These are phyloP conservation scores for Buceros bicornis DNA, from an alignment of 2,797 vertebrate species.

Conservation along the genomic window DNA sequence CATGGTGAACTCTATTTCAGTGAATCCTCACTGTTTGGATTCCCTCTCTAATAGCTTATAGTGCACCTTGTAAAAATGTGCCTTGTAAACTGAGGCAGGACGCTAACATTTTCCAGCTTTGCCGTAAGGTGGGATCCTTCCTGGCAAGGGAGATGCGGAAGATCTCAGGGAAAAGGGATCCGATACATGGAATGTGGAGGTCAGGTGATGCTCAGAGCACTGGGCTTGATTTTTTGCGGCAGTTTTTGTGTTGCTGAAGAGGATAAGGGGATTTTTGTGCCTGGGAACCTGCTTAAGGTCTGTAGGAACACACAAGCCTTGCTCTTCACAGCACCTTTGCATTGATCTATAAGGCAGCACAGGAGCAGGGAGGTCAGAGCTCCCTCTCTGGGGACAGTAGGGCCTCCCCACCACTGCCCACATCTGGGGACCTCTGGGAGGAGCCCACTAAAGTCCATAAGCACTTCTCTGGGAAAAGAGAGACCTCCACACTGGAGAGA, in stretches of 20 bases:
- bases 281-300: background rate
- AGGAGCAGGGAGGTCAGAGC: background rate
- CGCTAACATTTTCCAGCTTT: background rate
- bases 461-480: background rate
- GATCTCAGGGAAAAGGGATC: background rate
- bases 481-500: background rate
- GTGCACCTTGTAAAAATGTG: background rate
- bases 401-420: background rate
- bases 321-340: background rate
- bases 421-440: background rate
- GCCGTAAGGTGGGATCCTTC: background rate
- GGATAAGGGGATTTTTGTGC: background rate
- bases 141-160: background rate
- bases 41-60: background rate
- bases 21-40: background rate
- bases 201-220: background rate
- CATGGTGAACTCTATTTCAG: background rate
- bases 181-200: background rate
- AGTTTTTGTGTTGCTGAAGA: background rate
- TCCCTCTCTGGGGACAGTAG: background rate
- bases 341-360: background rate
- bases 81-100: background rate
- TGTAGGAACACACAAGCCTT: background rate
- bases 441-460: background rate
- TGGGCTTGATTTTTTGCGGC: background rate